Percentiles rank a stretch among this genome's conserved stretches.
Conservation (phyloP, 2,888 invertebrate genomes). For the Parelbella ahira region DNA sequence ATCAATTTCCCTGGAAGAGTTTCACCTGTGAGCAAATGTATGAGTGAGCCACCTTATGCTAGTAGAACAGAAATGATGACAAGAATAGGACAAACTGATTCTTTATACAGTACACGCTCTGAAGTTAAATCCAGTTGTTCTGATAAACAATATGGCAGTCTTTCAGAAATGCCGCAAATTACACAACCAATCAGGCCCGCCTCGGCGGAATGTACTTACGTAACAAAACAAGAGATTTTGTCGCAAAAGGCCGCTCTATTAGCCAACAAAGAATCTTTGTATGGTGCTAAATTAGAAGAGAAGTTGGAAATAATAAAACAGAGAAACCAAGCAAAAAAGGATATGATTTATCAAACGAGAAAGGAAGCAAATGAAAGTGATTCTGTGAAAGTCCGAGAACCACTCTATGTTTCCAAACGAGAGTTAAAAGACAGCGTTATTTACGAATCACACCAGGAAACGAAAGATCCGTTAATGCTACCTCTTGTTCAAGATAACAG, state of each 20-base stretch:
- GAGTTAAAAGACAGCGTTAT: slow-evolving; percentile 76
- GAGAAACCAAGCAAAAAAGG: slow-evolving; percentile 76
- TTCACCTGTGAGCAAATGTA: slow-evolving; percentile 69
- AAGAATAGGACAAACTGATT: slow-evolving; percentile 59
- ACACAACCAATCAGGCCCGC: slow-evolving; percentile 59
- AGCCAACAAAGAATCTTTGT: slow-evolving; percentile 67
- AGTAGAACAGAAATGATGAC: slow-evolving; percentile 70
- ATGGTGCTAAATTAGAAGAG: slow-evolving; percentile 63
- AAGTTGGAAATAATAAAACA: slow-evolving; percentile 76
- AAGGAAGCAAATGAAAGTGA: slow-evolving; percentile 73
- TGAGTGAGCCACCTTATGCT: slow-evolving; percentile 74
- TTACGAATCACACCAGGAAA: slow-evolving; percentile 74
- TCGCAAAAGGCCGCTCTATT: slow-evolving; percentile 72
- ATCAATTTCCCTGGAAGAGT: slow-evolving; percentile 58
- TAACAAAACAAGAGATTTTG: slow-evolving; percentile 74
- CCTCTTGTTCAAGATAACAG: slow-evolving; percentile 48
- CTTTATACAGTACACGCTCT: slow-evolving; percentile 59
- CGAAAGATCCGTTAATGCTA: slow-evolving; percentile 49
- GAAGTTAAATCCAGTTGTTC: slow-evolving; percentile 72
- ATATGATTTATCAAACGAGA: slow-evolving; percentile 75
- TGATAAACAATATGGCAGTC: slow-evolving; percentile 55
- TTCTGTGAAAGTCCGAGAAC: slow-evolving; percentile 66
- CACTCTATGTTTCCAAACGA: slow-evolving; percentile 74
- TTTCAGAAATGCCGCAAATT: slow-evolving; percentile 53
- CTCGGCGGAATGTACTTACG: slow-evolving; percentile 73